Evolutionary conservation across 1,140 invertebrate genomes (phyloP).

Genomic region (Drosophila teissieri): DNA sequence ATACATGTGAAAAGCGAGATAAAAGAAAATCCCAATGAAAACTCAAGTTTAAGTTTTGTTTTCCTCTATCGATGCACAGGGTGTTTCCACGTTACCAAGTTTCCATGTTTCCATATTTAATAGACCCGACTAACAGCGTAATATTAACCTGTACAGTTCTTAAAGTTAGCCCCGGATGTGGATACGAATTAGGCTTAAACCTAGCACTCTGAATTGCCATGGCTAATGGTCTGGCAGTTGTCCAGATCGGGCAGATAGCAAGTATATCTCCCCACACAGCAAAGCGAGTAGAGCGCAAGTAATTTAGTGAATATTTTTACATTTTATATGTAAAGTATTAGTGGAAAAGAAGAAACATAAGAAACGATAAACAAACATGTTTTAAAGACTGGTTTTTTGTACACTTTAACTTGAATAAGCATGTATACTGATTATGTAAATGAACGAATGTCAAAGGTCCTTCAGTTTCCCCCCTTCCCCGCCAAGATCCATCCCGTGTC

Average conservation of each 20-base stretch:
- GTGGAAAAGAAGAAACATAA: slow-evolving; percentile 27
- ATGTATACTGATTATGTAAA: slow-evolving; percentile 73
- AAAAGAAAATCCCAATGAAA: slow-evolving; percentile 38
- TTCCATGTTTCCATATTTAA: slow-evolving; percentile 6
- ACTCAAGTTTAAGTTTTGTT: slow-evolving; percentile 38
- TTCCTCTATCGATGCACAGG: slow-evolving; percentile 32
- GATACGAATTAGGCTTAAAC: slow-evolving; percentile 8
- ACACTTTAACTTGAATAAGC: slow-evolving; percentile 79
- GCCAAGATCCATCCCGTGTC: slow-evolving; percentile 16
- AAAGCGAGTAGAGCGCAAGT: slow-evolving; percentile 22
- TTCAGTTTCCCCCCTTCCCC: slow-evolving; percentile 41
- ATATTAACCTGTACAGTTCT: slow-evolving; percentile 38
- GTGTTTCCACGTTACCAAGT: background rate
- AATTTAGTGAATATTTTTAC: slow-evolving; percentile 42
- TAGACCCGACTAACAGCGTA: slow-evolving; percentile 14
- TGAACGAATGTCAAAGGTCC: slow-evolving; percentile 47
- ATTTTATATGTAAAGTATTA: slow-evolving; percentile 55
- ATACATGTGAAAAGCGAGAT: slow-evolving; percentile 48
- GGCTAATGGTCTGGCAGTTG: slow-evolving; percentile 5
- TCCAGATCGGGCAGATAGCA: slow-evolving; percentile 4
- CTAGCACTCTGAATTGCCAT: slow-evolving; percentile 48
- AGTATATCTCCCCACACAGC: background rate
- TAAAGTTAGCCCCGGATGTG: slow-evolving; percentile 24
- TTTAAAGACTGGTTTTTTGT: slow-evolving; percentile 83
- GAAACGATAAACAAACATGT: slow-evolving; percentile 60